Evolutionary conservation across 2,113 vertebrate genomes (phyloP), one percentile per base, ranked within the genome.

Genomic region (Coregonus clupeaformis): DNA sequence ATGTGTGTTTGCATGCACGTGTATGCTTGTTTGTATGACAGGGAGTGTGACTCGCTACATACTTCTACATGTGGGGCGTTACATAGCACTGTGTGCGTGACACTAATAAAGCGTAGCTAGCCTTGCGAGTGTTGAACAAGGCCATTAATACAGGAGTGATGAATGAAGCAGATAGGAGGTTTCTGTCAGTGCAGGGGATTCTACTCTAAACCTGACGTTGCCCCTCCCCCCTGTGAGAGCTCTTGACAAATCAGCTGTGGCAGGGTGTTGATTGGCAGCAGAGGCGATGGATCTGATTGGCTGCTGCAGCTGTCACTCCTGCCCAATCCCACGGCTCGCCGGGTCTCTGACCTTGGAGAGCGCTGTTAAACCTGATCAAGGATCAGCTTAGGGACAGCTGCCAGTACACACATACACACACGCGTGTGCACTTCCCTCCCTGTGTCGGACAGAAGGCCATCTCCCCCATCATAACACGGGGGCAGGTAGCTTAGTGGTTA

Each of bases 391-490:
- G 66, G 71, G 49, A 55, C 59, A 66, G 63, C 47, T 71, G 68
- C 29, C 69, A 69, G 27, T 13, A 22, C 16, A 32, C 36, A 73
- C 12, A 49, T 24, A 49, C 32, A 65, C 42, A 55, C 72, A 66
- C 45, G 22, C 27, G 30, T 32, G 5, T 32, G n/a, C 57, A 14
- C 63, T 29, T 24, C 72, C 13, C 71, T 24, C 29, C 57, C 55
- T 18, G 71, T 71, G 69, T 80, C 74, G 65, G 47, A 73, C 79
- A 79, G 75, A 86, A 84, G 80, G 80, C 64, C 80, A 45, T 73
- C 1, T 72, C 69, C 69, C 82, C 83, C 9, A 42, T 42, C 36
- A 42, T 42, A 42, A 42, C n/a, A n/a, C n/a, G n/a, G n/a, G n/a
- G n/a, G n/a, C n/a, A n/a, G n/a, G n/a, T n/a, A n/a, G n/a, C n/a